Conservation (phyloP, 2,888 invertebrate genomes). For the Ellobium chinense region DNA sequence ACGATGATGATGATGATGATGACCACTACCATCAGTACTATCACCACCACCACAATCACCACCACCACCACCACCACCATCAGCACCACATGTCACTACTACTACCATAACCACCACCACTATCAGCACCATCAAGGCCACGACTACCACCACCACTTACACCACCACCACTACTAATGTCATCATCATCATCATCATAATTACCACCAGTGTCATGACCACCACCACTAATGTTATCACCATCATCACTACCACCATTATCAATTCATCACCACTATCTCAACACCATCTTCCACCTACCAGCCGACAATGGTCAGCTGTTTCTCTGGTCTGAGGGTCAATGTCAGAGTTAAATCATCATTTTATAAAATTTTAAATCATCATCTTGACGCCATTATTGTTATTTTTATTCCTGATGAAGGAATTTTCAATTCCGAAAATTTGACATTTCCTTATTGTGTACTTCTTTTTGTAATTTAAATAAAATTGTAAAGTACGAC, state of each 20-base stretch:
- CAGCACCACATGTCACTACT: neutral
- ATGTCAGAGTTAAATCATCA: slow-evolving; percentile 56
- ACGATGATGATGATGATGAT: no score
- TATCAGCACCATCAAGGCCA: neutral
- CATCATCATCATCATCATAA: neutral
- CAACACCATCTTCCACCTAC: neutral
- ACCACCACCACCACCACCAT: neutral
- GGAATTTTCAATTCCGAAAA: no score
- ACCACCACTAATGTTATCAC: neutral
- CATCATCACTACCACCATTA: no score
- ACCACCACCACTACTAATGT: neutral
- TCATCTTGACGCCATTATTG: no score
- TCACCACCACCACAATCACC: neutral
- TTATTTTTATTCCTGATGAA: no score
- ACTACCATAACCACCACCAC: neutral
- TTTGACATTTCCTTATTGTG: no score
- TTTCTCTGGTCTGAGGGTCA: slow-evolving; percentile 55
- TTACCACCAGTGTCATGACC: neutral
- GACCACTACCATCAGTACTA: no score
- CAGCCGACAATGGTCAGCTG: slow-evolving; percentile 45
- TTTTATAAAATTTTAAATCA: no score
- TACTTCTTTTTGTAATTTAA: no score
- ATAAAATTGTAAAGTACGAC: no score
- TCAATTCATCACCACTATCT: no score
- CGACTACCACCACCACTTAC: neutral